These are phyloP conservation scores for Aphis craccivora DNA, from an alignment of 1,140 invertebrate species.

Conservation along the genomic window DNA sequence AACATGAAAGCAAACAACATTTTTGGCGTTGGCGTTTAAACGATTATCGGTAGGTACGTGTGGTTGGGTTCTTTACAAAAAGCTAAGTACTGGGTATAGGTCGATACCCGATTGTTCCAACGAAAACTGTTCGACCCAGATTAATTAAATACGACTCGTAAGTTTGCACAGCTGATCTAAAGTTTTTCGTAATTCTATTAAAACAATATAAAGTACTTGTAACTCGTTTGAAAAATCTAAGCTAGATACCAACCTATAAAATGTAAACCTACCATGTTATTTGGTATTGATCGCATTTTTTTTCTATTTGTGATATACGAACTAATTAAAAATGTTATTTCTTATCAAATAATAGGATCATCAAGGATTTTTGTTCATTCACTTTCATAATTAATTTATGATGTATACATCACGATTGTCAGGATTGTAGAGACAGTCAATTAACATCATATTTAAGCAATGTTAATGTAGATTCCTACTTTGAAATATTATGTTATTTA, in stretches of 20 bases:
- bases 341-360: not conserved
- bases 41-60: not conserved
- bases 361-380: not conserved
- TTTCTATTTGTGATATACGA: not conserved
- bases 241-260: not conserved
- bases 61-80: not conserved
- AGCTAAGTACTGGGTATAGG: not conserved
- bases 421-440: not conserved
- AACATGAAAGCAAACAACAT: not conserved
- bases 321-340: not conserved
- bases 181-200: not conserved
- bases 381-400: not conserved
- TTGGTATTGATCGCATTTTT: not conserved
- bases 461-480: no score
- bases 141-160: not conserved
- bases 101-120: not conserved
- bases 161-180: slow-evolving; percentile 1
- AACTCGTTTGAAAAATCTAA: not conserved
- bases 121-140: not conserved
- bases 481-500: no score
- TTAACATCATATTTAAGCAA: not conserved
- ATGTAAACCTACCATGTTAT: not conserved
- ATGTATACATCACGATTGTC: not conserved
- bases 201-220: not conserved
- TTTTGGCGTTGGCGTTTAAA: not conserved